Evolutionary conservation across 2,797 vertebrate species (phyloP), one percentile per base, ranked within the genome.

Genomic region (Coregonus ussuriensis): DNA sequence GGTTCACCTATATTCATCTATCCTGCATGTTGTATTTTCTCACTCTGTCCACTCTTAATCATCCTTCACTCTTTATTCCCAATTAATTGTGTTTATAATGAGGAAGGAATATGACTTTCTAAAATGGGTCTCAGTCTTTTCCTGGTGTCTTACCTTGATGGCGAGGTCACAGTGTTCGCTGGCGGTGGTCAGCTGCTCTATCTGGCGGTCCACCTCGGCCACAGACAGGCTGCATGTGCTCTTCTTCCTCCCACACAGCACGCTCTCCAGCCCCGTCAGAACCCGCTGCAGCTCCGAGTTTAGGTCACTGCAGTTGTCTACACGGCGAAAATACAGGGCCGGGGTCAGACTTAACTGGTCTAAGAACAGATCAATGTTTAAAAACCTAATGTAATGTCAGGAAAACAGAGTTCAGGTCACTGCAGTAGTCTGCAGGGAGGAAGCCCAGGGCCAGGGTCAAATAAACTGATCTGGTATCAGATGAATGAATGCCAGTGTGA

Each of bases 201-300:
- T 96, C 80, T 96, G 95, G 79, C 94, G 90, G 82, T 97, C 96
- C 85, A 96, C 95, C 77, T 97, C 96, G 0, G 96, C 96, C 62
- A 96, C 95, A 0, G 95, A 96, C 6, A 97, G 91, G 84, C 92
- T 95, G 80, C 95, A 96, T 83, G 93, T 94, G 83, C 95, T 96
- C 90, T 96, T 96, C 91, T 96, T 97, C 52, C 95, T 91, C 67
- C 95, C 94, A 0, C 96, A 96, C 65, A 97, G 93, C 2, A 95
- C 96, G 21, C 94, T 96, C 91, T 97, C 96, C 80, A 97, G 90
- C 18, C 95, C 96, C 0, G 94, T 95, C 85, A 97, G 91, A 78
- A 97, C 96, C 81, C 96, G 92, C 90, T 97, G 96, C 77, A 97
- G 92, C 77, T 97, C 96, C 0, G 94, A 97, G 91, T 96, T 96